Percentiles rank a stretch among this genome's conserved stretches.
Conservation (phyloP, 1,140 invertebrate genomes). For the Magallana ariakensis region DNA sequence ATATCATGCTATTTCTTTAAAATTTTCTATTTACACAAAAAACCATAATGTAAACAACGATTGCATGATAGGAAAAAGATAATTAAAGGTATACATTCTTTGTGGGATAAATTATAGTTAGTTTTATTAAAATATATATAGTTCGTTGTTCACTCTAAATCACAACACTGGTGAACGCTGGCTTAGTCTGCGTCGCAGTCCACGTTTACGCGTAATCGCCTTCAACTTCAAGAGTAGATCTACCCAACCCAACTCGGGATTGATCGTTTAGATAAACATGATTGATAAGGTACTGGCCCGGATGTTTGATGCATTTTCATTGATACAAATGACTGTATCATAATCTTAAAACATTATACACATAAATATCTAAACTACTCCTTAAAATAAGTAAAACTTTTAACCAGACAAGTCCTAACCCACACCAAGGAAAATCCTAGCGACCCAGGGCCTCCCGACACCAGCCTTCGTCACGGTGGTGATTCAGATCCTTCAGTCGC, state of each 20-base stretch:
- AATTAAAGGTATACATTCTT: too few relatives aligned
- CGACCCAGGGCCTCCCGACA: slow-evolving; percentile 19
- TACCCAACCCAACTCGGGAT: neutral
- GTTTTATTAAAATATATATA: too few relatives aligned
- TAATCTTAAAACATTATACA: too few relatives aligned
- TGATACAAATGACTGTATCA: neutral
- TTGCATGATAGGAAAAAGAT: neutral
- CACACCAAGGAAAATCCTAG: slow-evolving; percentile 32
- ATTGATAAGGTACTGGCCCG: slow-evolving; percentile 21
- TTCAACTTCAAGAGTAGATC: neutral
- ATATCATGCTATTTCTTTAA: too few relatives aligned
- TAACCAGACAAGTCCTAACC: slow-evolving; percentile 11
- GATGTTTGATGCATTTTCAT: neutral
- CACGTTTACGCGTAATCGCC: neutral
- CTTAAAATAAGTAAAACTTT: neutral
- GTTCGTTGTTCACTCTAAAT: too few relatives aligned
- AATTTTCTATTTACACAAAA: neutral
- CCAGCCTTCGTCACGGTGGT: slow-evolving; percentile 40
- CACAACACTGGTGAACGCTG: too few relatives aligned
- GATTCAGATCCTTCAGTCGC: slow-evolving; percentile 22
- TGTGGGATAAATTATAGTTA: too few relatives aligned
- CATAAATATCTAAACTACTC: too few relatives aligned
- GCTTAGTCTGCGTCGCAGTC: neutral
- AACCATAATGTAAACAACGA: slow-evolving; percentile 18
- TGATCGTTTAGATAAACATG: slow-evolving; percentile 14